phyloP scores from a whole-genome alignment of 2,797 vertebrate species.

The Staurois parvus region DNA sequence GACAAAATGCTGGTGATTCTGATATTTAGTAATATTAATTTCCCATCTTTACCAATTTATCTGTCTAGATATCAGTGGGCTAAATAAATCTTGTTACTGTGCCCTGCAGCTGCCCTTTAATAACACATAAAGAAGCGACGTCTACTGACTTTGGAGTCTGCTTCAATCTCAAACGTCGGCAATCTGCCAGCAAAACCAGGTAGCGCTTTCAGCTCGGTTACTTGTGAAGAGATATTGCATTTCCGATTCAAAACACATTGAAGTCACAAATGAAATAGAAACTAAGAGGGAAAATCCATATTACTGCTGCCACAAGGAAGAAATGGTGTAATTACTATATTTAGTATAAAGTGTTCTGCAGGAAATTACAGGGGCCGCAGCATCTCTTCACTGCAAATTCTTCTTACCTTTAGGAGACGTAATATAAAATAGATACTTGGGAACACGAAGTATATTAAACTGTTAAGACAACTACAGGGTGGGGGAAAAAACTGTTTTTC shows the following conservation, averaged over 20 bases:
- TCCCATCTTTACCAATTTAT: no score
- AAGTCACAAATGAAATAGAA: not conserved
- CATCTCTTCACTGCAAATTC: not conserved
- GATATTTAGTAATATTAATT: no score
- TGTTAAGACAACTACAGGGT: not conserved
- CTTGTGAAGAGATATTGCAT: slow-evolving; percentile 5
- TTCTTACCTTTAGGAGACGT: not conserved
- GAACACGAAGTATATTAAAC: not conserved
- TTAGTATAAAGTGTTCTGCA: not conserved
- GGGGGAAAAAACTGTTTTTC: not conserved
- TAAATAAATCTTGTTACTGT: no score
- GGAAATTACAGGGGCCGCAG: not conserved
- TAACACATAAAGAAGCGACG: no score
- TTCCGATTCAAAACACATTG: not conserved
- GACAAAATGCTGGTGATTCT: no score
- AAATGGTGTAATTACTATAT: slow-evolving; percentile 9
- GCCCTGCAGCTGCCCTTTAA: no score
- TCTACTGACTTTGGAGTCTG: no score
- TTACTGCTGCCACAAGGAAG: not conserved
- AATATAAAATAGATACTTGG: not conserved
- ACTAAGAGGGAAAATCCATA: slow-evolving; percentile 21
- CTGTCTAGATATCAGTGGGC: no score
- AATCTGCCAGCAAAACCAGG: not conserved
- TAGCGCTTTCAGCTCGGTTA: not conserved
- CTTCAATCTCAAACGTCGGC: no score